These are phyloP conservation scores for Odontamblyopus rebecca DNA, from an alignment of 2,797 vertebrate species.

Conservation along the genomic window DNA sequence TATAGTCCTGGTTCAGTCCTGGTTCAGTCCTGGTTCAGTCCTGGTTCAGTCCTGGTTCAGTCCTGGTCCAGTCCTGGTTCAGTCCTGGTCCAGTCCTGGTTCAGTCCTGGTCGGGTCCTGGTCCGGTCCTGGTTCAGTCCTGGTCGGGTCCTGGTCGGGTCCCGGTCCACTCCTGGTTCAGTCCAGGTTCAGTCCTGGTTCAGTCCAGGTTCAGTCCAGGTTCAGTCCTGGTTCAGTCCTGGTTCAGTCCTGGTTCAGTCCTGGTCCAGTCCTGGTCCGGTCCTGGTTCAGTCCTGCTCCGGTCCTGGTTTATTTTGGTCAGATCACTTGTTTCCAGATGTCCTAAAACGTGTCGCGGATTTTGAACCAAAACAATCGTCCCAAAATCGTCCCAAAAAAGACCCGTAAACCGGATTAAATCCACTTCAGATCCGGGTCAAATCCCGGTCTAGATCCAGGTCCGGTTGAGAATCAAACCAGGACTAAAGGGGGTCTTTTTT, in stretches of 20 bases:
- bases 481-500: background rate
- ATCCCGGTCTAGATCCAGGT: background rate
- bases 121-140: background rate
- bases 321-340: background rate
- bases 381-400: background rate
- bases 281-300: background rate
- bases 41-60: background rate
- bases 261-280: background rate
- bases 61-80: background rate
- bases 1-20: background rate
- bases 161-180: background rate
- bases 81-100: background rate
- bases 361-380: background rate
- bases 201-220: background rate
- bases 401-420: background rate
- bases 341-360: background rate
- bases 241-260: background rate
- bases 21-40: too few species aligned
- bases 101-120: background rate
- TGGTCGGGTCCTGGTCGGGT: background rate
- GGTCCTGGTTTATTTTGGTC: background rate
- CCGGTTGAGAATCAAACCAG: background rate
- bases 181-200: background rate
- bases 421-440: background rate
- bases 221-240: background rate